A percentile compares a stretch with the other conserved stretches of the same genome.
Conservation (phyloP, 2,797 vertebrate genomes). For the Oreochromis mossambicus region DNA sequence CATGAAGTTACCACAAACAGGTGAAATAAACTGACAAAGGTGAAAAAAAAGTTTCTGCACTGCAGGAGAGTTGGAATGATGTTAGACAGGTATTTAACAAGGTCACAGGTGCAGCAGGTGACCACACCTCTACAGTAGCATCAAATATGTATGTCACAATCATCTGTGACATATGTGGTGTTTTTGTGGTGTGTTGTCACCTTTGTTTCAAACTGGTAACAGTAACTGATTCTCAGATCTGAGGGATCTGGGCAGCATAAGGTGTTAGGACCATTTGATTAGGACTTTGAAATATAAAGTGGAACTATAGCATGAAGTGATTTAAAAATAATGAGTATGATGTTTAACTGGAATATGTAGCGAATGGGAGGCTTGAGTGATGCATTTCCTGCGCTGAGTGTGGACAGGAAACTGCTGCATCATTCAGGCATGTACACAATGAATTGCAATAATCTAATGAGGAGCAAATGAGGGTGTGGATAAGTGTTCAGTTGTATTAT, state of each 20-base stretch:
- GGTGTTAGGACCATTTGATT: background rate
- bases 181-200: background rate
- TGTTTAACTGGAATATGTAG: background rate
- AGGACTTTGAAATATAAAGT: background rate
- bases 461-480: background rate
- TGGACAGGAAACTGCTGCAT: background rate
- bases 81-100: background rate
- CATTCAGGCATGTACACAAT: background rate
- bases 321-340: accelerated
- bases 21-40: background rate
- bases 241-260: accelerated
- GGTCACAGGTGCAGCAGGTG: background rate
- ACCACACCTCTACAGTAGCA: background rate
- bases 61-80: background rate
- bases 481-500: background rate
- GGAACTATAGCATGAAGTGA: background rate
- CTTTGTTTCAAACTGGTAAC: background rate
- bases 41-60: background rate
- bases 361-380: background rate
- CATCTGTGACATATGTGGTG: background rate
- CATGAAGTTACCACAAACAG: background rate
- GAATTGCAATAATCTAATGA: background rate
- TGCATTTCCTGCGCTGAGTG: background rate
- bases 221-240: background rate
- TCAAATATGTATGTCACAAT: background rate